Evolutionary conservation across 1,140 invertebrate genomes (phyloP).

Genomic region (Samia ricini): DNA sequence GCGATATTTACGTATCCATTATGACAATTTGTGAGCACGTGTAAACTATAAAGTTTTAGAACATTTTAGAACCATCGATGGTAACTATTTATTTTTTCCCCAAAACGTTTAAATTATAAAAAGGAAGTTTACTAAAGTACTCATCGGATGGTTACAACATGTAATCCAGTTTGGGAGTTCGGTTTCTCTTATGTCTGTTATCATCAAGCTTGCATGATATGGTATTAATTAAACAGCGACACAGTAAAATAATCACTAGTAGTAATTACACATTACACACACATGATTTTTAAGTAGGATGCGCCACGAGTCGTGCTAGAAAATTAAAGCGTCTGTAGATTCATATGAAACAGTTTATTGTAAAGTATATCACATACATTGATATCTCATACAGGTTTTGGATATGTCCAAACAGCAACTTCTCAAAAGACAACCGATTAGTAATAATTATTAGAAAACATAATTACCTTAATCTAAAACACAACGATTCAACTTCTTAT

Average conservation of each 20-base stretch:
- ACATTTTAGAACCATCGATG: slow-evolving; percentile 4
- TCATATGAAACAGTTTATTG: too few relatives aligned
- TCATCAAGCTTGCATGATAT: not conserved
- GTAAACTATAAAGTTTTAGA: slow-evolving; percentile 5
- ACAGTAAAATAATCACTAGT: not conserved
- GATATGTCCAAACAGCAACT: too few relatives aligned
- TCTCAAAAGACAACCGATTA: too few relatives aligned
- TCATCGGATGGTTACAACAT: not conserved
- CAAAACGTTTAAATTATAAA: not conserved
- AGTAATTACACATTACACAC: too few relatives aligned
- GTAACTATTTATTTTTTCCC: not conserved
- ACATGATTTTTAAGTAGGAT: too few relatives aligned
- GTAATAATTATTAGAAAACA: too few relatives aligned
- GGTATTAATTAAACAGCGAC: not conserved
- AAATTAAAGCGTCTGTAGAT: too few relatives aligned
- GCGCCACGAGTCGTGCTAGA: too few relatives aligned
- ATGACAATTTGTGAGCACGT: slow-evolving; percentile 6
- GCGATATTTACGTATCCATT: slow-evolving; percentile 5
- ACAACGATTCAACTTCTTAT: too few relatives aligned
- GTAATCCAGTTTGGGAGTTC: not conserved
- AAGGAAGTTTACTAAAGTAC: not conserved
- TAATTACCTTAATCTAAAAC: too few relatives aligned
- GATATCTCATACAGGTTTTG: too few relatives aligned
- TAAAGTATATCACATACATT: too few relatives aligned
- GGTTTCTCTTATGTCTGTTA: not conserved